Evolutionary conservation across 2,113 vertebrate genomes (phyloP), one percentile per base, ranked within the genome.

Genomic region (Zosterops hypoxanthus): DNA sequence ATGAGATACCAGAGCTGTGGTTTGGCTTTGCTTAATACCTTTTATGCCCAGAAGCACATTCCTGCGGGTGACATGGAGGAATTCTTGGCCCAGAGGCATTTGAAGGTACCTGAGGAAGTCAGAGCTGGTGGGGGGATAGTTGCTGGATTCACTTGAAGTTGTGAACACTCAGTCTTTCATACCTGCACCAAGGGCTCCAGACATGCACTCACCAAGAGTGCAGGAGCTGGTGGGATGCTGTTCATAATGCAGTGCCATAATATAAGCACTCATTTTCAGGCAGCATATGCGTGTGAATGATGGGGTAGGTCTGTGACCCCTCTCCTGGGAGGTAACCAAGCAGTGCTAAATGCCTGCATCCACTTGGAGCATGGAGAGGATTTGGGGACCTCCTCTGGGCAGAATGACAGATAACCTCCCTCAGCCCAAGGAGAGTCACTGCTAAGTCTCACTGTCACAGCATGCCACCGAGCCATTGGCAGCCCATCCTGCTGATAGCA

Each of bases 21-120:
- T 95, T 96, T 96, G 90, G 76, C 90, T 96, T 93, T 64, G 16
- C 52, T 59, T 71, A 34, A 29, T 33, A 26, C 3, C 41, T 92
- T 94, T 77, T 88, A 63, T 11, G 1, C 50, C 82, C 86, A 88
- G 79, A 84, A 90, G 64, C 41, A 53, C 65, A 83, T 78, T 86
- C 60, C 71, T 76, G 34, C 13, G 41, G 68, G 29, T 55, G 72
- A 80, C 42, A 41, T 59, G 42, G 12, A 65, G 47, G 47, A 90
- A 55, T 49, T 28, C 33, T 80, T 86, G 56, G 34, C 47, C 41
- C 44, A n/a, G 41, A 92, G 60, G 25, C n/a, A 20, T 41, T 70
- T 1, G 3, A 63, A 64, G 9, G 18, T 61, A 66, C 79, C 70
- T 71, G 70, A 44, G 34, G 34, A 66, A 88, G 52, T 31, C 91